Conservation (phyloP, 2,113 vertebrate species). For the Neoarius graeffei region DNA sequence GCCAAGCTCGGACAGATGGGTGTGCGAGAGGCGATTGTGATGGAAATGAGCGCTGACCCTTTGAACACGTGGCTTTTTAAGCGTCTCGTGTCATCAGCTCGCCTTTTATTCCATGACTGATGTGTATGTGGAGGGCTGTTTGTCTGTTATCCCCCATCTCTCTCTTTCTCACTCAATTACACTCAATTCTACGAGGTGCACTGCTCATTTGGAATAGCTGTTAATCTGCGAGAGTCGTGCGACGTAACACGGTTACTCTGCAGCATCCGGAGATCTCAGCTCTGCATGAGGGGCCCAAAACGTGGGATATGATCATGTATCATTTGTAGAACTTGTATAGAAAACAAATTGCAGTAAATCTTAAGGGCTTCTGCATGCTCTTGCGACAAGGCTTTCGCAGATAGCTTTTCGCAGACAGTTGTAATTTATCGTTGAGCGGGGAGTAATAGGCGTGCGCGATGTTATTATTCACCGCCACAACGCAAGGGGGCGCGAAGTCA, state of each 20-base stretch:
- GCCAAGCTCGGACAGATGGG: slow-evolving; percentile 53
- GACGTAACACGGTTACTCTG: background rate
- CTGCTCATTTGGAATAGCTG: slow-evolving; percentile 23
- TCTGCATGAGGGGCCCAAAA: background rate
- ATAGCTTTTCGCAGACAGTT: too few relatives aligned
- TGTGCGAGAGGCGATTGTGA: slow-evolving; percentile 47
- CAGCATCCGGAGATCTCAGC: background rate
- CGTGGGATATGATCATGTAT: background rate
- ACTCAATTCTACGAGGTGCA: background rate
- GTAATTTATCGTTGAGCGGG: too few relatives aligned
- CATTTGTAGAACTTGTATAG: background rate
- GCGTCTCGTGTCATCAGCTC: slow-evolving; percentile 46
- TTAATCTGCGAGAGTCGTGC: slow-evolving; percentile 4
- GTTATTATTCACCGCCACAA: too few relatives aligned
- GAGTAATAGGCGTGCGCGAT: too few relatives aligned
- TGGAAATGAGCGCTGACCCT: slow-evolving; percentile 58
- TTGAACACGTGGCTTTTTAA: slow-evolving; percentile 54
- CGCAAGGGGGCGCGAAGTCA: too few relatives aligned
- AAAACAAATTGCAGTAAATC: background rate
- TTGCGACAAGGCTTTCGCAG: too few relatives aligned
- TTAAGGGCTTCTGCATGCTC: too few relatives aligned
- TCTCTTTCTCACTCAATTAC: slow-evolving; percentile 34
- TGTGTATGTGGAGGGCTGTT: slow-evolving; percentile 23
- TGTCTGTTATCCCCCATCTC: slow-evolving; percentile 25
- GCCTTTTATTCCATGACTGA: slow-evolving; percentile 45